phyloP scores from a whole-genome alignment of 2,888 invertebrate genomes.

The Alloscopus bannaensis region DNA sequence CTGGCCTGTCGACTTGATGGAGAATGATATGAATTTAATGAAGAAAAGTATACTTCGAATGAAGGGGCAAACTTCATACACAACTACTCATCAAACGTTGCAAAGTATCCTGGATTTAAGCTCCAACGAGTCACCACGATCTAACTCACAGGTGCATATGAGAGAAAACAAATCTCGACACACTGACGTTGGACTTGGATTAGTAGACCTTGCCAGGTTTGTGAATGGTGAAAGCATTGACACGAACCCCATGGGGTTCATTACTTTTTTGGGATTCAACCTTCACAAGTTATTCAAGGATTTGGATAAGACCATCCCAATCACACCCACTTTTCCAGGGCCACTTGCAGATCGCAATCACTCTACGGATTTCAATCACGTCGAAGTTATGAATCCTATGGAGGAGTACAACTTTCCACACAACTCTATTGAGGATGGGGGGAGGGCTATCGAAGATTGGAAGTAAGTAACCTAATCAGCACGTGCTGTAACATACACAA shows the following conservation, averaged over 20 bases:
- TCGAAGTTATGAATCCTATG: constrained; percentile 10
- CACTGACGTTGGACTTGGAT: neutral
- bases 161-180: too few species aligned
- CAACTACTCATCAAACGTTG: neutral
- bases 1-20: constrained; percentile 26
- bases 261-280: constrained; percentile 33
- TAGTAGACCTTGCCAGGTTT: neutral
- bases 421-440: neutral
- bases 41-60: constrained; percentile 12
- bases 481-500: too few species aligned
- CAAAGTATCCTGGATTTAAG: neutral
- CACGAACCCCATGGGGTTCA: constrained; percentile 6
- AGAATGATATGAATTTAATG: neutral
- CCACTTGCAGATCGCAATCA: constrained; percentile 22
- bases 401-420: constrained; percentile 14
- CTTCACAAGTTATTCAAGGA: constrained; percentile 29
- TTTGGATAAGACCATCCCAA: neutral
- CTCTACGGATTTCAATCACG: neutral
- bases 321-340: neutral
- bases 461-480: too few species aligned
- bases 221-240: neutral
- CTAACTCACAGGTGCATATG: too few species aligned
- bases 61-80: neutral
- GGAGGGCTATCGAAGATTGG: too few species aligned
- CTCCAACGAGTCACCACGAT: neutral